phyloP scores from a whole-genome alignment of 1,140 invertebrate species.

The Musca domestica region DNA sequence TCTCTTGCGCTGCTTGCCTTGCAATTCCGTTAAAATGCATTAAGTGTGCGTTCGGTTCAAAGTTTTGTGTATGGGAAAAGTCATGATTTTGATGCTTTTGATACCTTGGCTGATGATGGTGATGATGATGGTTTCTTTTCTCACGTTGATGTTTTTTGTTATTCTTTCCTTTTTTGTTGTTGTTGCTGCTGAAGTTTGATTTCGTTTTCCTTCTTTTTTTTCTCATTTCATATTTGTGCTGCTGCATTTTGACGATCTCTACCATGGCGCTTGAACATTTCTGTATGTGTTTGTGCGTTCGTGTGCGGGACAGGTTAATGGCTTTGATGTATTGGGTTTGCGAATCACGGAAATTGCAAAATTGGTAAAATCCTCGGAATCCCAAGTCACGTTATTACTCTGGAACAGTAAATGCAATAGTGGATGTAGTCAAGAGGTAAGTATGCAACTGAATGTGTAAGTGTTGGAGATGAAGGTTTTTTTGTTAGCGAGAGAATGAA shows the following conservation, averaged over 20 bases:
- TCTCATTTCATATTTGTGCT: conserved; percentile 4
- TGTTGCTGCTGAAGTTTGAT: not conserved
- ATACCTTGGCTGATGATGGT: not conserved
- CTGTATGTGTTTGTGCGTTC: conserved; percentile 8
- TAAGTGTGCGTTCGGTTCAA: not conserved
- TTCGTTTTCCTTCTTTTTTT: not conserved
- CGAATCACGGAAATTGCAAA: conserved; percentile 60
- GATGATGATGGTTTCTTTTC: no score
- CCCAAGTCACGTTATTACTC: conserved; percentile 52
- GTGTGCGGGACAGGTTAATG: conserved; percentile 55
- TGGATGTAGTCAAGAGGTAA: conserved; percentile 56
- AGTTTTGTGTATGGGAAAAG: conserved; percentile 10
- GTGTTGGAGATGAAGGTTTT: no score
- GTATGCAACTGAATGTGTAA: conserved; percentile 14
- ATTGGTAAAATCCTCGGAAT: conserved; percentile 55
- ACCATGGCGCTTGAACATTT: not conserved
- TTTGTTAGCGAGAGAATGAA: no score
- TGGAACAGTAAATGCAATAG: conserved; percentile 56
- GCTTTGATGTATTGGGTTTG: conserved; percentile 61
- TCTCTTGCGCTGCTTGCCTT: not conserved
- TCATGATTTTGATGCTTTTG: conserved; percentile 18
- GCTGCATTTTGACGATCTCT: not conserved
- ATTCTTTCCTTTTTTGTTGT: not conserved
- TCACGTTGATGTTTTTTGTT: not conserved
- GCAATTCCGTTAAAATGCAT: not conserved